These are phyloP conservation scores for Macrobrachium nipponense DNA, from an alignment of 1,140 invertebrate genomes.

Conservation along the genomic window DNA sequence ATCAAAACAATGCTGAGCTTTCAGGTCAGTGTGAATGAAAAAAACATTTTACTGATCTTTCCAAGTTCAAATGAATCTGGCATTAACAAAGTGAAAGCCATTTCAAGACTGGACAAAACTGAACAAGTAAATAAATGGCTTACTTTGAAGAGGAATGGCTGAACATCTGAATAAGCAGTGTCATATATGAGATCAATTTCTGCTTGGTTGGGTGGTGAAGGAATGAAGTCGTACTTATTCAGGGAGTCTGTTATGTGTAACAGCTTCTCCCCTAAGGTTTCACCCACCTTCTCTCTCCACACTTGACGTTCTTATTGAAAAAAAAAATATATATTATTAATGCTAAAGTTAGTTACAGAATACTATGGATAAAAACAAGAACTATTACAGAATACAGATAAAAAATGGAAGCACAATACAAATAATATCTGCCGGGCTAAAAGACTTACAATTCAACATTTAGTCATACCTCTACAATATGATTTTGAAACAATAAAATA, in stretches of 20 bases:
- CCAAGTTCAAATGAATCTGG: background rate
- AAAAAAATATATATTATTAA: background rate
- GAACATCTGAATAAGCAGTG: slow-evolving; percentile 89
- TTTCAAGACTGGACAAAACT: background rate
- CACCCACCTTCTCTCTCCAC: slow-evolving; percentile 89
- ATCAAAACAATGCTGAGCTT: background rate
- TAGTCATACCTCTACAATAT: too few relatives aligned
- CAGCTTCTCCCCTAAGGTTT: slow-evolving; percentile 91
- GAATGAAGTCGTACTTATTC: slow-evolving; percentile 94
- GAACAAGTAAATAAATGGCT: background rate
- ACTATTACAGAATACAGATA: background rate
- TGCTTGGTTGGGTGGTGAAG: slow-evolving; percentile 92
- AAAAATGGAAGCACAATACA: too few relatives aligned
- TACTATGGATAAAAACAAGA: background rate
- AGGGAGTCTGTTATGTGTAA: slow-evolving; percentile 94
- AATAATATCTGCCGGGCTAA: too few relatives aligned
- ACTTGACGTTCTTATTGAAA: slow-evolving; percentile 79
- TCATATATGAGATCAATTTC: slow-evolving; percentile 96
- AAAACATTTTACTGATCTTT: background rate
- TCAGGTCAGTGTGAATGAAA: background rate
- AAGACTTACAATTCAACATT: too few relatives aligned
- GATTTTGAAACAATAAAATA: too few relatives aligned
- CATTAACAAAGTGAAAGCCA: too few relatives aligned
- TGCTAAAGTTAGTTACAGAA: background rate
- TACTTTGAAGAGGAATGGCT: slow-evolving; percentile 82